These are phyloP conservation scores for Sinhomidia bicolor DNA, from an alignment of 2,888 invertebrate species.

Conservation along the genomic window DNA sequence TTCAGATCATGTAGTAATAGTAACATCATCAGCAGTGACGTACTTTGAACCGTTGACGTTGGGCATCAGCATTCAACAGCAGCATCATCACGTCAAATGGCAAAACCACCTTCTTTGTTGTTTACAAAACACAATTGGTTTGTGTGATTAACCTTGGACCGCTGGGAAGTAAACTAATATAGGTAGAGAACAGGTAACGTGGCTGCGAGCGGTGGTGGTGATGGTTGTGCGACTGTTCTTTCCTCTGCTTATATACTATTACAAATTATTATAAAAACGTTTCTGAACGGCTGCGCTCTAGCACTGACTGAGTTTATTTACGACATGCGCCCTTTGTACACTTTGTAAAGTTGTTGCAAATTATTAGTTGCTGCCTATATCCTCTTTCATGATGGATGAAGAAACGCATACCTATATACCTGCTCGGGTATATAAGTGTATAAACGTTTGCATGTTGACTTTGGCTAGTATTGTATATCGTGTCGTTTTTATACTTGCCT, in stretches of 20 bases:
- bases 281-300: no score
- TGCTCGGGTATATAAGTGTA: background rate
- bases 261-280: no score
- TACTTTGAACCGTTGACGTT: background rate
- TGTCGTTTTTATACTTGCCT: background rate
- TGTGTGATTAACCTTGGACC: constrained; percentile 60
- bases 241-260: background rate
- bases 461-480: background rate
- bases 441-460: no score
- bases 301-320: no score
- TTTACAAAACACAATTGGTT: constrained; percentile 37
- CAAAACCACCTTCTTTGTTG: constrained; percentile 22
- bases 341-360: background rate
- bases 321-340: no score
- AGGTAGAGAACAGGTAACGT: constrained; percentile 27
- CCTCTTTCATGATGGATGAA: background rate
- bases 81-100: background rate
- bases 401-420: background rate
- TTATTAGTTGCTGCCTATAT: background rate
- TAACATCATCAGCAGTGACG: no score
- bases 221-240: background rate
- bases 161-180: constrained; percentile 40
- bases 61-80: background rate
- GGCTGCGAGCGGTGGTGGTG: no score
- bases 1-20: background rate